Conservation (phyloP, 2,797 vertebrate genomes). For the Characodon lateralis region DNA sequence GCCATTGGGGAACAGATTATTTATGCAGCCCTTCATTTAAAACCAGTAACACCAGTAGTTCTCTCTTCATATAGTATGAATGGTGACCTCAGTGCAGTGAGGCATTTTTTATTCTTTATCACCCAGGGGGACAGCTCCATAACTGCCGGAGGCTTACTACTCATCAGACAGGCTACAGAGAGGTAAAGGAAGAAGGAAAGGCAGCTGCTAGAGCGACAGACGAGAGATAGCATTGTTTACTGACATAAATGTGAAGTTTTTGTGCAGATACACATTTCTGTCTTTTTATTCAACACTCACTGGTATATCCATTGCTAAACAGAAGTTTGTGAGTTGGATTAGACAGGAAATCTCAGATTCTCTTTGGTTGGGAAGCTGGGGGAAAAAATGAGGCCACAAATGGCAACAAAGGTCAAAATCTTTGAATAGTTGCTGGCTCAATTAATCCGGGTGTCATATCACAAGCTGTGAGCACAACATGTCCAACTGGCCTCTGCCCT, state of each 20-base stretch:
- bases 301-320: not conserved
- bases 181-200: conserved; percentile 13
- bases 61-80: conserved; percentile 36
- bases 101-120: conserved; percentile 51
- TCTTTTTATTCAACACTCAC: conserved; percentile 26
- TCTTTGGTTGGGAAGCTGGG: not conserved
- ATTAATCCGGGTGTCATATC: conserved; percentile 17
- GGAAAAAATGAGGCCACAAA: conserved; percentile 22
- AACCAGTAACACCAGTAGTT: conserved; percentile 49
- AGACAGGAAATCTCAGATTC: conserved; percentile 11
- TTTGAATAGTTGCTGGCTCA: conserved; percentile 27
- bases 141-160: conserved; percentile 55
- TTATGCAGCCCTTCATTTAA: conserved; percentile 67
- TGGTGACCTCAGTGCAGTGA: conserved; percentile 47
- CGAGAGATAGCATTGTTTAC: conserved; percentile 30
- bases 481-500: conserved; percentile 20
- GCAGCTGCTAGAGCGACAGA: conserved; percentile 38
- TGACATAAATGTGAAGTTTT: conserved; percentile 23
- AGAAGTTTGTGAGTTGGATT: conserved; percentile 8
- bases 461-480: conserved; percentile 31
- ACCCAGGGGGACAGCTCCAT: conserved; percentile 56
- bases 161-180: conserved; percentile 38
- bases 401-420: conserved; percentile 37
- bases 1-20: conserved; percentile 59
- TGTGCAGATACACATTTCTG: conserved; percentile 24